A percentile compares a stretch with the other conserved stretches of the same genome.
These are phyloP conservation scores for Silurus glanis DNA, from an alignment of 2,113 vertebrate genomes.

Conservation along the genomic window DNA sequence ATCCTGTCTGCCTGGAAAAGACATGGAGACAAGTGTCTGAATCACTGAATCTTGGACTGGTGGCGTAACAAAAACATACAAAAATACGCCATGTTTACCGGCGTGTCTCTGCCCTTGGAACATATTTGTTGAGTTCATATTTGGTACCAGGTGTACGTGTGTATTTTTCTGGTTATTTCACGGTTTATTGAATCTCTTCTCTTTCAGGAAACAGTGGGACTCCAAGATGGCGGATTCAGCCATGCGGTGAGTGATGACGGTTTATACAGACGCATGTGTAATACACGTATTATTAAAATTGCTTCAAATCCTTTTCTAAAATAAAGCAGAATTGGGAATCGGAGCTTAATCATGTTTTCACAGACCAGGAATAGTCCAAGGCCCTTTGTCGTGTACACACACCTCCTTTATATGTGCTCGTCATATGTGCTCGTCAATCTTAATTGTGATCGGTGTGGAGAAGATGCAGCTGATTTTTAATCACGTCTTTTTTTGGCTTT, in stretches of 20 bases:
- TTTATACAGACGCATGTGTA: not conserved
- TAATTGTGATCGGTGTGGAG: no score
- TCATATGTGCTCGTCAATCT: no score
- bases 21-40: constrained; percentile 11
- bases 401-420: no score
- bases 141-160: constrained; percentile 17
- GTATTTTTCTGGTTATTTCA: constrained; percentile 23
- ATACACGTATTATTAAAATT: not conserved
- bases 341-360: no score
- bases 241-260: constrained; percentile 75
- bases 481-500: no score
- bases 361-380: no score
- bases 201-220: constrained; percentile 88
- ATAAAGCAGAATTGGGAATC: no score
- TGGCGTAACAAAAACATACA: constrained; percentile 26
- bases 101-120: constrained; percentile 15
- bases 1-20: constrained; percentile 14
- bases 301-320: no score
- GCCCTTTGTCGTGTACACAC: no score
- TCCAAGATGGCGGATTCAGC: constrained; percentile 83
- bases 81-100: constrained; percentile 33
- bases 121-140: constrained; percentile 34
- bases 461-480: no score
- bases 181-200: constrained; percentile 32
- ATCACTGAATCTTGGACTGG: constrained; percentile 6